Base-by-base conservation (phyloP, 2,888 invertebrate species). In the Diplazon laetatorius region DNA sequence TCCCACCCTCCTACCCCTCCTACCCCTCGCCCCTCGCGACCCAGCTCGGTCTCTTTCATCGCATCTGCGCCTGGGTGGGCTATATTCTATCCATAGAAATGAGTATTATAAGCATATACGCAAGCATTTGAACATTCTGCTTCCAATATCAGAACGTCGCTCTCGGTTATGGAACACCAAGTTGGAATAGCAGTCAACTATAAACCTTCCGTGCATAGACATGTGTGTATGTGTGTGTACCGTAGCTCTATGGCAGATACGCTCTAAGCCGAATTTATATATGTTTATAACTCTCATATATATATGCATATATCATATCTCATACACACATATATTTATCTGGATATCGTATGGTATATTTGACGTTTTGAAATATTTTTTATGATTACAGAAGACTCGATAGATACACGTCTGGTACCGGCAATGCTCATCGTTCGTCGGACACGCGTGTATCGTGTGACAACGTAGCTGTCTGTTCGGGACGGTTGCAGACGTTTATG, bases 31-130 rank as follows among this genome's bases (percentile, higher is more conserved):
- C n/a, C n/a, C n/a, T n/a, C n/a, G n/a, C n/a, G n/a, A n/a, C n/a
- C n/a, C n/a, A n/a, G n/a, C n/a, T 42, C 18, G 4, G 42, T 62
- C 48, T 59, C 50, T 68, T 37, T 35, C 50, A 39, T 30, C 48
- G 70, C 37, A 37, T 30, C 59, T 25, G 46, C 14, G 44, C 18
- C 39, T 48, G 35, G 14, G 12, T 14, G 14, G 46, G 42, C 18
- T 16, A 30, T 60, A 48, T 39, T 39, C 48, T 65, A 16, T 14
- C 39, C 46, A 62, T 57, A 46, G 46, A 63, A 70, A 76, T 57
- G 25, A 63, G 37, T 46, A 42, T 60, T 30, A 63, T 22, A 46
- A 25, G 55, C 25, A 48, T 60, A 22, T 14, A 59, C n/a, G 42
- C n/a, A 60, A 25, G 44, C 44, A 62, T 42, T 50, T 46, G 25